These are phyloP conservation scores for Meiosimyza decipiens DNA, from an alignment of 2,888 invertebrate species.

Conservation along the genomic window DNA sequence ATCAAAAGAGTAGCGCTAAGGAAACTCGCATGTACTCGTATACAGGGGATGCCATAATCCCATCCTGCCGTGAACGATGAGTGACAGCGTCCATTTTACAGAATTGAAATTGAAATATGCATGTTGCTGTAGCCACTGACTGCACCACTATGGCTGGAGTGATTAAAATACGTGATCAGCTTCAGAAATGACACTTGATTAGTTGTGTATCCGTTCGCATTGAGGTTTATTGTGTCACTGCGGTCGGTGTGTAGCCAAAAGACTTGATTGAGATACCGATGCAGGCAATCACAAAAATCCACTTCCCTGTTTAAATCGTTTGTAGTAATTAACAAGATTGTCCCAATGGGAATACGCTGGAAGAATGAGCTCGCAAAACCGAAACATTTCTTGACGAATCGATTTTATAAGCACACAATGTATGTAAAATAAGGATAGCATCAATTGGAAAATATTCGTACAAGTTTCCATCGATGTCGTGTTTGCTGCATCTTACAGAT, in stretches of 20 bases:
- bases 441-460: too few species aligned
- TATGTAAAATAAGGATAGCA: too few species aligned
- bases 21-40: not conserved
- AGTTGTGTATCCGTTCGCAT: constrained; percentile 11
- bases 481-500: too few species aligned
- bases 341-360: constrained; percentile 49
- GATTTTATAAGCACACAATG: too few species aligned
- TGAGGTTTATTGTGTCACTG: constrained; percentile 25
- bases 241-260: constrained; percentile 22
- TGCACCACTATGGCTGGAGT: constrained; percentile 31
- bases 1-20: not conserved
- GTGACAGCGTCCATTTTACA: not conserved
- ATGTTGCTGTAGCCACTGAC: not conserved
- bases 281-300: constrained; percentile 31
- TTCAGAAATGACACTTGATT: constrained; percentile 36
- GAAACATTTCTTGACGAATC: too few species aligned
- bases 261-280: constrained; percentile 22
- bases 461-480: too few species aligned
- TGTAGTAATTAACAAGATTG: constrained; percentile 57
- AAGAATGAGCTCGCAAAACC: not conserved
- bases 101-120: constrained; percentile 14
- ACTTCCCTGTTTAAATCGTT: constrained; percentile 43
- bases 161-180: constrained; percentile 51
- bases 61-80: not conserved
- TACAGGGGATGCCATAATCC: not conserved